phyloP scores from a whole-genome alignment of 2,113 vertebrate genomes.

The Delphinapterus leucas region DNA sequence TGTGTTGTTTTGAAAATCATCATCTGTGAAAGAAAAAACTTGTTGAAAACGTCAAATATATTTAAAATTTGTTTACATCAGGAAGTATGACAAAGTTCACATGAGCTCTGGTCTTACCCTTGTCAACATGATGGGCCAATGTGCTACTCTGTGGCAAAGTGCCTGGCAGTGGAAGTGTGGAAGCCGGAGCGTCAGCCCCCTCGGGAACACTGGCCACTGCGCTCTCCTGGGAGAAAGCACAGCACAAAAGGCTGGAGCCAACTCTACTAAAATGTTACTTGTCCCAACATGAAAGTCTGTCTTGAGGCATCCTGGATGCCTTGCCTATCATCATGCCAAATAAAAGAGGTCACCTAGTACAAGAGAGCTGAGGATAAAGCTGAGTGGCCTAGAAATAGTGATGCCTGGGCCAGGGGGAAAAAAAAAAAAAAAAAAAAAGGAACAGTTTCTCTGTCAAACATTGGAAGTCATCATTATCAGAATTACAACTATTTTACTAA shows the following conservation, averaged over 20 bases:
- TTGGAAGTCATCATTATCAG: not conserved
- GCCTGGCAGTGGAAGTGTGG: not conserved
- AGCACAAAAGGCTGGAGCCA: not conserved
- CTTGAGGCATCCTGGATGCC: too few species aligned
- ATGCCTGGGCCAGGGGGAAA: not conserved
- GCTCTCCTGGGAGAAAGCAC: not conserved
- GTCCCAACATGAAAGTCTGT: not conserved
- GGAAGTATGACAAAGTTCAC: not conserved
- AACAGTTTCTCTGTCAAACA: not conserved
- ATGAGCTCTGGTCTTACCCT: not conserved
- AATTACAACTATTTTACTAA: too few species aligned
- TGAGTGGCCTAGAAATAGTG: not conserved
- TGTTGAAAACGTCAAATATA: not conserved
- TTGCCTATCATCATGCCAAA: not conserved
- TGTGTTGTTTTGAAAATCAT: not conserved
- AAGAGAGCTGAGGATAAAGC: not conserved
- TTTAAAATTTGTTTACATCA: not conserved
- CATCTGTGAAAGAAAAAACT: not conserved
- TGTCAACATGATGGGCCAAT: not conserved
- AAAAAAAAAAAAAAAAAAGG: not conserved
- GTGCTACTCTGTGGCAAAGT: not conserved
- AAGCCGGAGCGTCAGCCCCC: fast-evolving
- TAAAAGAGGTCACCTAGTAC: not conserved
- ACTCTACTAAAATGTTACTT: not conserved
- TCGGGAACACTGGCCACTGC: not conserved